These are phyloP conservation scores for Thymallus thymallus DNA, from an alignment of 2,113 vertebrate genomes.

Conservation along the genomic window DNA sequence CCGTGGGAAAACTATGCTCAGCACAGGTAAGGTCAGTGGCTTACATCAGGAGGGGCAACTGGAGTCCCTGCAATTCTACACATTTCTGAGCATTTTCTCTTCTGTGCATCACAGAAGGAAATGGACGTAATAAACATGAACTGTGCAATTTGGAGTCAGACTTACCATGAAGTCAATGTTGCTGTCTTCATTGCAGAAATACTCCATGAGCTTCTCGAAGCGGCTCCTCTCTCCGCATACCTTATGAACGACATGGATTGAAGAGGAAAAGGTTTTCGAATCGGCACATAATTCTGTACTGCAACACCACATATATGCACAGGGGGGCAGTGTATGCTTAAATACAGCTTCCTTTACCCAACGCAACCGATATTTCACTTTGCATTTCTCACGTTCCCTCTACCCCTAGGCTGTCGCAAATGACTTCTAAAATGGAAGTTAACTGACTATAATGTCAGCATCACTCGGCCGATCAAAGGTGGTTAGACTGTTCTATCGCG, in stretches of 20 bases:
- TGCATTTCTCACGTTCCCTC: neutral
- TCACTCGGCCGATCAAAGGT: too few species aligned
- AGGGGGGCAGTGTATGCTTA: constrained; percentile 47
- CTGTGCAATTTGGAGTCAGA: neutral
- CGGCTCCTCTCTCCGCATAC: constrained; percentile 82
- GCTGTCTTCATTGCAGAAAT: constrained; percentile 85
- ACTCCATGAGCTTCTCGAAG: constrained; percentile 90
- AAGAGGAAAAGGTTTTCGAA: neutral
- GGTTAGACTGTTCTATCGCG: neutral
- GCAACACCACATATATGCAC: constrained; percentile 29
- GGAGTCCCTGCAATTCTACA: too few species aligned
- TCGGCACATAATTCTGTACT: neutral
- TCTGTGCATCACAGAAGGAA: neutral
- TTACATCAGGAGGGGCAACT: too few species aligned
- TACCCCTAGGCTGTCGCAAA: neutral
- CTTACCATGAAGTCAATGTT: constrained; percentile 97
- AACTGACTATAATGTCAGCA: too few species aligned
- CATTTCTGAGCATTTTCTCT: neutral
- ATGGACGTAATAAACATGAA: neutral
- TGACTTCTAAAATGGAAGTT: too few species aligned
- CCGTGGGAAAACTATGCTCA: too few species aligned
- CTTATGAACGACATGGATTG: constrained; percentile 43
- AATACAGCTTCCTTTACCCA: neutral
- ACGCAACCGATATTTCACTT: neutral
- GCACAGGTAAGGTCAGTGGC: too few species aligned